Percentiles rank a stretch among this genome's conserved stretches.
phyloP scores from a whole-genome alignment of 2,113 vertebrate genomes.

The Albula goreensis region DNA sequence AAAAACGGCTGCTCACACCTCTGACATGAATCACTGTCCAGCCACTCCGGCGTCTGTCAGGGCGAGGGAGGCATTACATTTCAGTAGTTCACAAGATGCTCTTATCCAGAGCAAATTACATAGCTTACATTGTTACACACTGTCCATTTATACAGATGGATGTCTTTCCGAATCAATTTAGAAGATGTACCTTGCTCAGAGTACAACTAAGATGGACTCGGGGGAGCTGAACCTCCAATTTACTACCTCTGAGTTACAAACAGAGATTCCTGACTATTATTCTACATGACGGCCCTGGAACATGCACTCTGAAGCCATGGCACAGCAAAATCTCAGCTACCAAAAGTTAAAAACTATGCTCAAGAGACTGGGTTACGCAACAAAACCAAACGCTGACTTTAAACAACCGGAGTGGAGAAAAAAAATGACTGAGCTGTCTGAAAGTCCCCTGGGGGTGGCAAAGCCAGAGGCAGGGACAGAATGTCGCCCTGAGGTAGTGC shows the following conservation, averaged over 20 bases:
- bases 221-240: too few species aligned
- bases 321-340: neutral
- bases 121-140: too few species aligned
- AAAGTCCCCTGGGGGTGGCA: too few species aligned
- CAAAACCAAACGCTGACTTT: neutral
- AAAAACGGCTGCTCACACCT: conserved; percentile 98
- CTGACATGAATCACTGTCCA: conserved; percentile 98
- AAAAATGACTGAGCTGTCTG: neutral
- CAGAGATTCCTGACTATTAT: too few species aligned
- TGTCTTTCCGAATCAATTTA: too few species aligned
- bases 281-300: neutral
- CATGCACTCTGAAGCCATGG: neutral
- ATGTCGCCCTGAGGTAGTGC: neutral
- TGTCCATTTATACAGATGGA: too few species aligned
- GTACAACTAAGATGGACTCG: too few species aligned
- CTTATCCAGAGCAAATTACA: too few species aligned
- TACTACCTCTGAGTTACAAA: too few species aligned
- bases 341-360: neutral
- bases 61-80: conserved; percentile 12
- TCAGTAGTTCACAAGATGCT: neutral
- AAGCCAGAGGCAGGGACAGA: neutral
- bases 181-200: too few species aligned
- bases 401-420: neutral
- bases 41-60: conserved; percentile 91
- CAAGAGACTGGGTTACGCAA: neutral